Base-by-base conservation (phyloP, 2,797 vertebrate species). In the Pipistrellus pipistrellus region DNA sequence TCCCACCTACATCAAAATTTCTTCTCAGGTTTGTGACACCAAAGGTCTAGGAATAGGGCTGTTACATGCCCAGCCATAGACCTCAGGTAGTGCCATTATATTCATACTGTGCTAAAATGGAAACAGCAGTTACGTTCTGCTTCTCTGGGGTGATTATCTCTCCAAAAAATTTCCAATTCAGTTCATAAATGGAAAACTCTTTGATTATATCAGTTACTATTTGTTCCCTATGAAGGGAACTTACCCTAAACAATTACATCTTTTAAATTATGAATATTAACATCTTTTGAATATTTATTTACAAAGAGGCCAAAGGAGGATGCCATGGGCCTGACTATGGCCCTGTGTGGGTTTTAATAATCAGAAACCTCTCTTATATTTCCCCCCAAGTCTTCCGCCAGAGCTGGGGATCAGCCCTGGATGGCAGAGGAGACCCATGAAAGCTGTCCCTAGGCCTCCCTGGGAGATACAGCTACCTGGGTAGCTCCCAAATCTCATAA, bases 121-220 rank as follows among this genome's bases (percentile, higher is more conserved):
- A 64, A 93, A 81, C 2, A 59, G 25, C 8, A 44, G 6, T 9
- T 38, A 21, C 10, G 9, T 25, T 46, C 38, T 76, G 14, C 12
- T 72, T 51, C n/a, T 90, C 48, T 66, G 21, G 17, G 4, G 30
- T 76, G 32, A 2, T 95, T 51, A 41, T 8, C 21, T 4, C 30
- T 51, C 53, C 32, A 32, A 32, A 46, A 35, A 87, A 59, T 66
- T 88, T 92, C 64, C 77, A 88, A 80, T 27, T 90, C n/a, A 72
- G 30, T 73, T 76, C 27, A 53, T n/a, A 85, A 73, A 68, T 85
- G 18, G 18, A 48, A 93, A 23, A 80, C 0, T 25, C 51, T 71
- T 76, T 75, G 35, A 66, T 57, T 11, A 69, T 77, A 41, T 84
- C 15, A 25, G 44, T 21, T 68, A 46, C 11, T 69, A 3, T 44